Evolutionary conservation across 1,140 invertebrate genomes (phyloP), one percentile per base, ranked within the genome.

Genomic region (Bombus ignitus): DNA sequence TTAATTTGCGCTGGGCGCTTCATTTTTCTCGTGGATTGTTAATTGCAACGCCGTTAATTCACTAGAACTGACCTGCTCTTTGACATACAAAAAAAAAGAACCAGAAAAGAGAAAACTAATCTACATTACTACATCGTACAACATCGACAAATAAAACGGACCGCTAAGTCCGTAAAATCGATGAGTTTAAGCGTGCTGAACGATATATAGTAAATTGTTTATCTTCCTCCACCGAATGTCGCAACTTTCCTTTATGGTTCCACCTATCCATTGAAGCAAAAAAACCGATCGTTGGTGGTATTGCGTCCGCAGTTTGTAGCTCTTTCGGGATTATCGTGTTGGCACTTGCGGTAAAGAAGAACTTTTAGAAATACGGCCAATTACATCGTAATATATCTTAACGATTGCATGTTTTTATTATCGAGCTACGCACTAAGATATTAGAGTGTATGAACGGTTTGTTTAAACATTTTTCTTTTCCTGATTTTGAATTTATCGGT

Each of bases 81-180:
- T 59, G 65, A 59, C n/a, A 66, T 28, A 44, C 22, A 65, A 76
- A 42, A 15, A 70, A 10, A 73, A 53, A 66, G 10, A 44, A 47
- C 4, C 4, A 59, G 13, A 74, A 53, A 76, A 25, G 10, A 57
- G 28, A 18, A 74, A 68, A 66, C 59, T 42, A 53, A n/a, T 53
- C 12, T 62, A 62, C 22, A 32, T 22, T 1, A 32, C 72, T 35
- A 25, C 28, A 5, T 25, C 47, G 15, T 59, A 10, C 6, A 44
- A n/a, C 18, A 71, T 25, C 25, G 81, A 75, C 44, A 75, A 75
- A 83, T 83, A 68, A 83, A 83, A 25, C 57, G 25, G 15, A 62
- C 37, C 28, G 9, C 22, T 74, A 74, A 4, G 53, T 25, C 35
- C 22, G 22, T 44, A 44, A 74, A 74, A 65, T 84, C 53, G 35